These are phyloP conservation scores for Drosophila eohydei DNA, from an alignment of 2,888 invertebrate genomes.

Conservation along the genomic window DNA sequence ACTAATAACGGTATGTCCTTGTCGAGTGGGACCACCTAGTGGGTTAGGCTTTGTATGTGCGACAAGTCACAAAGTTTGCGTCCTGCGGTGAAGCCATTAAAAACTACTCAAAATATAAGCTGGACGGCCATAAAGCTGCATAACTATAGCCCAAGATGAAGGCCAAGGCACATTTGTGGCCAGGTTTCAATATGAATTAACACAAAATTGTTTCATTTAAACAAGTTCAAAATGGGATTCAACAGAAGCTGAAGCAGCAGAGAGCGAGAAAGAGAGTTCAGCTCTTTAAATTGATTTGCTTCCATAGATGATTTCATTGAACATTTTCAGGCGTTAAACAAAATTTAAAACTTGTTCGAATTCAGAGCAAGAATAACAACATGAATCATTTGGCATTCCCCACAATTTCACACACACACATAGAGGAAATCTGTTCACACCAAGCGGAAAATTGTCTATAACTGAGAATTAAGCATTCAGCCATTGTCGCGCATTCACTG, in stretches of 20 bases:
- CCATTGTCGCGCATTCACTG: constrained; percentile 47
- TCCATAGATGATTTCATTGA: not conserved
- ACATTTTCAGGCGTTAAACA: not conserved
- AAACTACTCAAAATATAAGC: constrained; percentile 78
- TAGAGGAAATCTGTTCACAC: constrained; percentile 32
- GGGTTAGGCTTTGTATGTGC: constrained; percentile 17
- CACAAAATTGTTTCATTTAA: constrained; percentile 1
- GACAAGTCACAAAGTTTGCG: constrained; percentile 55
- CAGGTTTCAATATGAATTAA: not conserved
- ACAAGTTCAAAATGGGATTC: not conserved
- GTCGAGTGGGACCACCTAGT: constrained; percentile 44
- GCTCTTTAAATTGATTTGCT: too few relatives aligned
- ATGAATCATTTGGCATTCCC: constrained; percentile 10
- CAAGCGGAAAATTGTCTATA: constrained; percentile 61
- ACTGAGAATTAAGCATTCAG: constrained; percentile 53
- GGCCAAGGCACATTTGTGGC: constrained; percentile 3
- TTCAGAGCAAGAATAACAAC: not conserved
- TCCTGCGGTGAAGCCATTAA: constrained; percentile 62
- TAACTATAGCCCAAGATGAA: constrained; percentile 14
- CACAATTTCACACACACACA: constrained; percentile 11
- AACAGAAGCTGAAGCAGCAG: not conserved
- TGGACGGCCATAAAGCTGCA: constrained; percentile 53
- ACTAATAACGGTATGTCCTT: constrained; percentile 29
- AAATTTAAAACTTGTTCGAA: not conserved
- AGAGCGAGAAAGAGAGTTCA: not conserved